Percentiles rank a stretch among this genome's conserved stretches.
phyloP scores from a whole-genome alignment of 2,797 vertebrate genomes.

The Taeniopygia guttata region DNA sequence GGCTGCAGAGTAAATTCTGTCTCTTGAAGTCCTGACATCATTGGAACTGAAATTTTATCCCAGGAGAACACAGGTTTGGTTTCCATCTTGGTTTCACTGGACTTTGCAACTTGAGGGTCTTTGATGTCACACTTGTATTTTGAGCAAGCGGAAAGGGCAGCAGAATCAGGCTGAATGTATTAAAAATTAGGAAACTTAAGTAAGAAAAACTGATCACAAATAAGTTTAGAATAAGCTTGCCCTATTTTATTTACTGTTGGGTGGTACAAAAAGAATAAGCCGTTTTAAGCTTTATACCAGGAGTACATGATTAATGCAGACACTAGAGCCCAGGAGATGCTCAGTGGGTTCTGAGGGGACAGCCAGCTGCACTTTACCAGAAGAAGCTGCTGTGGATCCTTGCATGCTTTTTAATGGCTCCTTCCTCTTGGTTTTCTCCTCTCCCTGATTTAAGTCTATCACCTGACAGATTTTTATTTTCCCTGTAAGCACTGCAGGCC shows the following conservation, averaged over 20 bases:
- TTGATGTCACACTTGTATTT: not conserved
- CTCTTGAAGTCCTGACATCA: not conserved
- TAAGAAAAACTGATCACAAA: not conserved
- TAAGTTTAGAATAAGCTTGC: not conserved
- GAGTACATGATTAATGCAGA: not conserved
- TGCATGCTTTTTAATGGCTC: not conserved
- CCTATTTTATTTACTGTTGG: not conserved
- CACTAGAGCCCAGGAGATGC: not conserved
- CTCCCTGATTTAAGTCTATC: not conserved
- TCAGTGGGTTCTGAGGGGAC: not conserved
- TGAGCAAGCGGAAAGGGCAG: not conserved
- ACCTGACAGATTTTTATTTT: not conserved
- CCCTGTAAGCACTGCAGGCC: not conserved
- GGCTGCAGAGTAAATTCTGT: not conserved
- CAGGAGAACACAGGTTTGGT: not conserved
- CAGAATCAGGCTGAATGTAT: not conserved
- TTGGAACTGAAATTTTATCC: not conserved
- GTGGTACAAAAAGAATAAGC: not conserved
- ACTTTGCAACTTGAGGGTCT: not conserved
- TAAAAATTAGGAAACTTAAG: not conserved
- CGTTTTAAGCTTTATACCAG: not conserved
- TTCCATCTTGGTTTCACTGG: not conserved
- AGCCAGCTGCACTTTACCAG: not conserved
- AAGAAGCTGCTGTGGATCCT: not conserved
- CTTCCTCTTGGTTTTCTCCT: not conserved